Evolutionary conservation across 2,113 vertebrate species (phyloP).

Genomic region (Rana temporaria): DNA sequence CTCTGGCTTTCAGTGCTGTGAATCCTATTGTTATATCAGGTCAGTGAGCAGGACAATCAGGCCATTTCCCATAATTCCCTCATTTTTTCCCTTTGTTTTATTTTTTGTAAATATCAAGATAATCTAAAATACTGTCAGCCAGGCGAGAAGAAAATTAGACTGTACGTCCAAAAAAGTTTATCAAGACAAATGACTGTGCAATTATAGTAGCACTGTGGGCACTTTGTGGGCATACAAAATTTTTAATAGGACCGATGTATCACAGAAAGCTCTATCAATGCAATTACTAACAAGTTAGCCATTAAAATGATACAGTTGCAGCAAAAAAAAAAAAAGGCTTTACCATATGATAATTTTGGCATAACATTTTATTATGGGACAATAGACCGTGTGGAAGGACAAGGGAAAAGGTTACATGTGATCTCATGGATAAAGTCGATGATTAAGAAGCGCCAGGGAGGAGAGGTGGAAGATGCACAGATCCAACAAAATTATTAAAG

Average conservation of each 20-base stretch:
- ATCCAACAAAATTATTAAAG: no score
- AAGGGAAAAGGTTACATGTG: no score
- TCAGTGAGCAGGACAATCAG: conserved; percentile 3
- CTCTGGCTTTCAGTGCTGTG: not conserved
- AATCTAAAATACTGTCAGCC: conserved; percentile 23
- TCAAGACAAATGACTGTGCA: conserved; percentile 14
- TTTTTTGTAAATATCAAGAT: conserved; percentile 40
- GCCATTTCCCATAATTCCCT: conserved; percentile 15
- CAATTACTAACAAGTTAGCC: not conserved
- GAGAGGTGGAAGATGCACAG: no score
- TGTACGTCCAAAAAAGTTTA: not conserved
- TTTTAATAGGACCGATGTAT: not conserved
- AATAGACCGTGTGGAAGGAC: no score
- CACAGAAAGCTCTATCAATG: not conserved
- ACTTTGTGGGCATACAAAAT: not conserved
- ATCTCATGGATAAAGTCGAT: no score
- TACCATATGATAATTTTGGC: no score
- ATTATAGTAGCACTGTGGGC: conserved; percentile 11
- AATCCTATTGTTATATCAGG: conserved; percentile 31
- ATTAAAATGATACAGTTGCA: not conserved
- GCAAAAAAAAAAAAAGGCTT: not conserved
- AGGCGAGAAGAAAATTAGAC: conserved; percentile 5
- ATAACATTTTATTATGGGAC: no score
- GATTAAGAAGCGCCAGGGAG: no score
- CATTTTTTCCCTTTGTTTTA: conserved; percentile 13